Evolutionary conservation across 2,113 vertebrate genomes (phyloP).

Genomic region (Hemibagrus wyckioides): DNA sequence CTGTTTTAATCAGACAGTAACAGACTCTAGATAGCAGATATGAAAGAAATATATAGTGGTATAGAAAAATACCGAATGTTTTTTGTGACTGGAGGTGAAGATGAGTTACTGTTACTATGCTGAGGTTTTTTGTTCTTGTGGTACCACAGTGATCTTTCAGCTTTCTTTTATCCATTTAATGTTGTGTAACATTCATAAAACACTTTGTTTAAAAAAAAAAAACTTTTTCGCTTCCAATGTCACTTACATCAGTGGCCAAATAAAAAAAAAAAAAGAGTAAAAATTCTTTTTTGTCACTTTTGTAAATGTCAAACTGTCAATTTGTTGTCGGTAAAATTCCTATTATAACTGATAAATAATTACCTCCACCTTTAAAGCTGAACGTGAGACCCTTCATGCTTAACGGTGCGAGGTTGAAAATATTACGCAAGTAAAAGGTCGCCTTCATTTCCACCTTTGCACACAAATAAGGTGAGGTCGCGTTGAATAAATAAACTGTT

Average conservation of each 20-base stretch:
- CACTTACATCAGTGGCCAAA: too few relatives aligned
- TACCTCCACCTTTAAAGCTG: background rate
- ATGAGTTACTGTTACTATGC: too few relatives aligned
- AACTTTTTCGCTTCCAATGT: too few relatives aligned
- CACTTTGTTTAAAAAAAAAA: too few relatives aligned
- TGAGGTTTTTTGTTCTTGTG: too few relatives aligned
- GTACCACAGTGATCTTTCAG: too few relatives aligned
- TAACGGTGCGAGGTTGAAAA: background rate
- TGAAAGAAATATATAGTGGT: background rate
- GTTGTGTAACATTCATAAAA: too few relatives aligned
- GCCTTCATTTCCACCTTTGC: background rate
- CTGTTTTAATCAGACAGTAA: background rate
- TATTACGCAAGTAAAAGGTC: background rate
- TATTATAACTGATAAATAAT: background rate
- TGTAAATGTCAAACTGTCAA: background rate
- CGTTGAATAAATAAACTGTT: background rate
- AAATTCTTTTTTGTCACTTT: background rate
- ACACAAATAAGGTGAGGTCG: background rate
- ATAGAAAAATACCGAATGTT: background rate
- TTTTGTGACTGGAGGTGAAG: background rate
- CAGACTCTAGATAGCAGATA: background rate
- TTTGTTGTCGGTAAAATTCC: background rate
- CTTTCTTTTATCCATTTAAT: too few relatives aligned
- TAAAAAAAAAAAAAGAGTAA: too few relatives aligned
- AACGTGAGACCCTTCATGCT: background rate